Evolutionary conservation across 1,140 invertebrate genomes (phyloP).

Genomic region (Platyura marginata): DNA sequence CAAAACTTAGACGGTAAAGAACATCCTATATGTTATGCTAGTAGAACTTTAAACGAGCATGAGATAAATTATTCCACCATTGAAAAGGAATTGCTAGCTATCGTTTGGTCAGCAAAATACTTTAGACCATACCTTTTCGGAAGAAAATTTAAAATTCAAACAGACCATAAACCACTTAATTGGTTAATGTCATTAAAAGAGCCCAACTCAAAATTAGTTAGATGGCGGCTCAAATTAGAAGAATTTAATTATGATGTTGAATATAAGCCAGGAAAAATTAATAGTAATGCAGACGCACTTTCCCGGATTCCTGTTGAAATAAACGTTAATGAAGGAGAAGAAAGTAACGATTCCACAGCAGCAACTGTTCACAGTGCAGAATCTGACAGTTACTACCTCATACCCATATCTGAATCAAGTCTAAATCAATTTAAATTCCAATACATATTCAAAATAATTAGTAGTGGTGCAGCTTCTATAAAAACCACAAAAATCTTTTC

Average conservation of each 20-base stretch:
- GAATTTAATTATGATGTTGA: slow-evolving; percentile 18
- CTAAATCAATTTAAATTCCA: too few species aligned
- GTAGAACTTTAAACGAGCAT: slow-evolving; percentile 19
- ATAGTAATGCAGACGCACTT: slow-evolving; percentile 5
- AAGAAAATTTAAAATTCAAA: slow-evolving; percentile 25
- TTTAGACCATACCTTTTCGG: slow-evolving; percentile 28
- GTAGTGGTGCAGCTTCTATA: too few species aligned
- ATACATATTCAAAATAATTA: too few species aligned
- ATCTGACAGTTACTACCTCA: too few species aligned
- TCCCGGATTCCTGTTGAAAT: too few species aligned
- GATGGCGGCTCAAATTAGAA: slow-evolving; percentile 22
- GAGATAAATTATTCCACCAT: slow-evolving; percentile 23
- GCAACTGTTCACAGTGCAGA: too few species aligned
- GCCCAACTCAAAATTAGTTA: slow-evolving; percentile 27
- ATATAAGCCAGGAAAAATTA: slow-evolving; percentile 9
- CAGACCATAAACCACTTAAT: slow-evolving; percentile 28
- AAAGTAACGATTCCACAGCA: too few species aligned
- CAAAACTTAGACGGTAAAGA: too few species aligned
- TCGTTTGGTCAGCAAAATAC: slow-evolving; percentile 27
- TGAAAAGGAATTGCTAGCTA: slow-evolving; percentile 30
- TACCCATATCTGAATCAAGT: too few species aligned
- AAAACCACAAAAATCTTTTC: too few species aligned
- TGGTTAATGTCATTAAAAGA: slow-evolving; percentile 27
- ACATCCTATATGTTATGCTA: slow-evolving; percentile 18
- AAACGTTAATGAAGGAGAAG: too few species aligned